phyloP scores from a whole-genome alignment of 2,113 vertebrate genomes.

The Istiophorus platypterus region DNA sequence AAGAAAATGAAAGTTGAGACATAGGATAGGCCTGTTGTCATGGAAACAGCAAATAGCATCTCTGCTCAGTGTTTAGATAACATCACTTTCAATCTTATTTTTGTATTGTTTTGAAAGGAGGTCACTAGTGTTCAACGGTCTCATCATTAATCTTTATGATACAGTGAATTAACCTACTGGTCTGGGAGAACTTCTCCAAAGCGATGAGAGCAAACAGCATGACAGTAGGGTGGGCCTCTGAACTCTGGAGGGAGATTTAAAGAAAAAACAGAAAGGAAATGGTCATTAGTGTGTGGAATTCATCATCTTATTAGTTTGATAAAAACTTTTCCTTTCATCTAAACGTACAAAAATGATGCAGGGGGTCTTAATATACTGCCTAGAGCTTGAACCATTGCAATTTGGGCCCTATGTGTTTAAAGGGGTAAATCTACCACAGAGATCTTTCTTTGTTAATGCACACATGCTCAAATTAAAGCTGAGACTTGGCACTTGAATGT shows the following conservation, averaged over 20 bases:
- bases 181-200: constrained; percentile 99
- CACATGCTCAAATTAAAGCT: neutral
- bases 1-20: neutral
- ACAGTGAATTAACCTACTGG: constrained; percentile 87
- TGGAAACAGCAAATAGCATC: neutral
- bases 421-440: neutral
- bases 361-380: no score
- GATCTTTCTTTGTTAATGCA: neutral
- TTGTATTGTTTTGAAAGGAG: neutral
- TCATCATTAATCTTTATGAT: neutral
- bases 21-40: neutral
- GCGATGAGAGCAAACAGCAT: constrained; percentile 99
- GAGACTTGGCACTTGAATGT: neutral
- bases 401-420: neutral
- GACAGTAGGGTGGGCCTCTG: constrained; percentile 96
- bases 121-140: neutral
- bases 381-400: no score
- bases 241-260: constrained; percentile 85
- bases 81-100: neutral
- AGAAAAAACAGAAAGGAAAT: constrained; percentile 3
- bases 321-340: neutral
- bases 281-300: neutral
- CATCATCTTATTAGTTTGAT: neutral
- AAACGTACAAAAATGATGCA: neutral
- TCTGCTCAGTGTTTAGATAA: neutral